A percentile compares a stretch with the other conserved stretches of the same genome.
Conservation (phyloP, 2,888 invertebrate genomes). For the Drosophila mimica region DNA sequence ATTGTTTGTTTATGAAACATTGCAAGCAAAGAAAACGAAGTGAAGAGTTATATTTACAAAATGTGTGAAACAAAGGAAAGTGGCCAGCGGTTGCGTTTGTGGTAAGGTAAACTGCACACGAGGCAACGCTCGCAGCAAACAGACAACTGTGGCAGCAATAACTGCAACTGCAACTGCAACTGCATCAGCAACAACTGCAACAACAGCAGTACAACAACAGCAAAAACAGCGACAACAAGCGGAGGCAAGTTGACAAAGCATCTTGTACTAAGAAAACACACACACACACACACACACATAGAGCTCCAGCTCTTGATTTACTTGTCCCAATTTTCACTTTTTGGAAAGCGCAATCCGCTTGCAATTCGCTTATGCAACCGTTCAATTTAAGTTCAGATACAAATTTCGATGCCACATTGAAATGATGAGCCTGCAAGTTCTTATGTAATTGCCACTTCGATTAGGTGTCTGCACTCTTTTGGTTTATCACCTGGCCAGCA, state of each 20-base stretch:
- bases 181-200: constrained; percentile 15
- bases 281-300: constrained; percentile 16
- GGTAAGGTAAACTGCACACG: constrained; percentile 46
- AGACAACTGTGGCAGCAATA: constrained; percentile 19
- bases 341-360: constrained; percentile 57
- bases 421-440: constrained; percentile 19
- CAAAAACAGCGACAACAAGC: constrained; percentile 51
- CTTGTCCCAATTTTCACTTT: constrained; percentile 67
- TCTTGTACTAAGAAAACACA: constrained; percentile 29
- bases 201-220: constrained; percentile 14
- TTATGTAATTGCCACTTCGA: constrained; percentile 38
- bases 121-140: constrained; percentile 32
- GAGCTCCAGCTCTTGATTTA: constrained; percentile 33
- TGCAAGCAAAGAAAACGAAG: constrained; percentile 25
- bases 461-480: neutral
- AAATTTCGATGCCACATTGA: neutral
- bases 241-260: constrained; percentile 61
- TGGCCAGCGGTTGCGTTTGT: constrained; percentile 63
- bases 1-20: constrained; percentile 24
- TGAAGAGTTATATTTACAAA: constrained; percentile 30
- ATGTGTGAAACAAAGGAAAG: constrained; percentile 77
- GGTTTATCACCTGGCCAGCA: neutral
- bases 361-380: constrained; percentile 35
- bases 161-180: constrained; percentile 35
- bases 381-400: neutral